Evolutionary conservation across 2,888 invertebrate species (phyloP).

Genomic region (Lepetodrilus schrolli): DNA sequence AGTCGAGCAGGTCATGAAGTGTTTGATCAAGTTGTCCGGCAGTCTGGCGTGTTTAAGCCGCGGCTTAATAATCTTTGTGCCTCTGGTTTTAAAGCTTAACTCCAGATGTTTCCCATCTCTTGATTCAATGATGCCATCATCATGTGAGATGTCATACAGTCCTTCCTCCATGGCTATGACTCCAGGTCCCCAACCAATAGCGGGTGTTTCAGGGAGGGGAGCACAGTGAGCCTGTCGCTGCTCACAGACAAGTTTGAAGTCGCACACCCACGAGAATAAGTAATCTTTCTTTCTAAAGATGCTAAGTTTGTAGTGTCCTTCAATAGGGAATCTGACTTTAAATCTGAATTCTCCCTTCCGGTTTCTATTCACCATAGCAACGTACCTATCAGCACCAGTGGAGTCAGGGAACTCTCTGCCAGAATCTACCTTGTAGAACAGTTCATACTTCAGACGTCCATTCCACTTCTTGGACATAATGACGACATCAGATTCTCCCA

Average conservation of each 20-base stretch:
- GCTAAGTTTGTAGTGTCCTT: constrained; percentile 9
- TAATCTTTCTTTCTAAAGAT: background rate
- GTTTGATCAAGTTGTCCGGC: background rate
- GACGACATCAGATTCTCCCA: background rate
- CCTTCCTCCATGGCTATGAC: background rate
- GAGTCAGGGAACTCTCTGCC: constrained; percentile 1
- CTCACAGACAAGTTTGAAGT: constrained; percentile 4
- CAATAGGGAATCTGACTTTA: background rate
- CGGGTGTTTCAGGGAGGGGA: background rate
- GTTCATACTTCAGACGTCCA: background rate
- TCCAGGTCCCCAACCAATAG: constrained; percentile 12
- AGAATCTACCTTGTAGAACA: background rate
- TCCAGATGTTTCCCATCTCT: background rate
- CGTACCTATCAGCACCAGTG: background rate
- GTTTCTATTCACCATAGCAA: background rate
- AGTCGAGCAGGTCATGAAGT: background rate
- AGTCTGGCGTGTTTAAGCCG: background rate
- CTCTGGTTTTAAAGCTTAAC: constrained; percentile 1
- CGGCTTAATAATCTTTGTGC: background rate
- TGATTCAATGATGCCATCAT: constrained; percentile 13
- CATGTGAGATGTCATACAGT: background rate
- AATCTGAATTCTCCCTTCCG: background rate
- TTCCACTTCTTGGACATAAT: background rate
- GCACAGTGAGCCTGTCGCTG: background rate
- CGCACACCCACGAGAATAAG: background rate